Base-by-base conservation (phyloP, 2,888 invertebrate genomes). In the Chrysina gloriosa region DNA sequence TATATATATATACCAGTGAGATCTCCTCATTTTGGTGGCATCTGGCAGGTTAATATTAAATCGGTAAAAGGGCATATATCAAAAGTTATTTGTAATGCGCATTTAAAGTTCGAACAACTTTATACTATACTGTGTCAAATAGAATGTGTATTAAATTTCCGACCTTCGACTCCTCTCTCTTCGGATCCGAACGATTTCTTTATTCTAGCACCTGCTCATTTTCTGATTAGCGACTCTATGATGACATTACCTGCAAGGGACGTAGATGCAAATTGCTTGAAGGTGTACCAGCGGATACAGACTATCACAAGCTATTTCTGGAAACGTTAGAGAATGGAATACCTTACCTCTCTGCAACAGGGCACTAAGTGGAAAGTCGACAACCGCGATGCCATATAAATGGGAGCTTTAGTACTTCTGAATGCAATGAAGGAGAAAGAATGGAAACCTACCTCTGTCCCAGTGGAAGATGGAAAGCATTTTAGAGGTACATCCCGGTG, bases 191-290 rank as follows among this genome's bases (percentile, higher is more conserved):
- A 71, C 29, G 72, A 74, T 29, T 31, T 70, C 5, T 65, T 48
- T 4, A 67, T 70, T 3, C 50, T 78, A 4, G 75, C 76, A 1
- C 77, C 77, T 4, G 76, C 73, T 14, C 78, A 78, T 67, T 75
- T 78, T 48, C 68, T 79, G 1, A 68, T 77, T 14, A 75, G 73
- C 5, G 42, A 52, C 21, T 31, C 70, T 5, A 56, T 71, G 2
- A 52, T 19, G 5, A 3, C 52, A 0, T 61, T 72, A 1, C 52
- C 69, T 3, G 70, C 71, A 23, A 69, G 67, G 4, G 11, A 66
- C 14, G 7, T 7, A 3, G n/a, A 39, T 25, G 21, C 2, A 3
- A 36, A 39, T 61, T 21, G 39, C 3, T 4, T 61, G n/a, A 61
- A 42, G n/a, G 6, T 25, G 25, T 61, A n/a, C n/a, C 9, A 25